Evolutionary conservation across 2,113 vertebrate species (phyloP), one percentile per base, ranked within the genome.

Genomic region (Toxotes jaculatrix): DNA sequence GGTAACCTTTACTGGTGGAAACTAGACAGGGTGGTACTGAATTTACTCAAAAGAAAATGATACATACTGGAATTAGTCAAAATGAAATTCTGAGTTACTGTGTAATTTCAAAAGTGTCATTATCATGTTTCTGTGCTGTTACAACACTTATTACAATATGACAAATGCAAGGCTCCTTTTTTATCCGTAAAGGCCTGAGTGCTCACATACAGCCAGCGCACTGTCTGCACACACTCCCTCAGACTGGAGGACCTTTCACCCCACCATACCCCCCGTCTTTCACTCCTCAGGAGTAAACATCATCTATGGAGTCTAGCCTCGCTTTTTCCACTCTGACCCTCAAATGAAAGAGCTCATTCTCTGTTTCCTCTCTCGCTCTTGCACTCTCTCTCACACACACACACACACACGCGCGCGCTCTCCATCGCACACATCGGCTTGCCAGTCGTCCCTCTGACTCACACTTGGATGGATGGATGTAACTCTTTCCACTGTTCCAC

Each of bases 261-360:
- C 82, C 43, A 53, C 36, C 61, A 43, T 43, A 45, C 74, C 65
- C 74, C 51, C 79, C 70, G 42, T 81, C 84, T 57, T 72, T 89
- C 85, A 53, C 84, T 83, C 45, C 69, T 85, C 85, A 69, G 91
- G 86, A 89, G 86, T 93, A 93, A 94, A 93, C 89, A 92, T 74
- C 69, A 85, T 90, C 81, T 64, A 76, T 32, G 57, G 61, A 91
- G 82, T 87, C 82, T 47, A 32, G 62, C 23, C 86, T 79, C 8
- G 62, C 68, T 88, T 93, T 89, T 92, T 89, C 83, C 85, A 85
- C 75, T 66, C 62, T 49, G 87, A 80, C 87, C 80, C 87, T 84
- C 43, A 83, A 92, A 93, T 93, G 92, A 94, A 94, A 92, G 92
- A 90, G 82, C 89, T 82, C 91, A 88, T 94, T 94, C 91, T 92